Evolutionary conservation across 2,113 vertebrate species (phyloP), one percentile per base, ranked within the genome.

Genomic region (Symphodus melops): DNA sequence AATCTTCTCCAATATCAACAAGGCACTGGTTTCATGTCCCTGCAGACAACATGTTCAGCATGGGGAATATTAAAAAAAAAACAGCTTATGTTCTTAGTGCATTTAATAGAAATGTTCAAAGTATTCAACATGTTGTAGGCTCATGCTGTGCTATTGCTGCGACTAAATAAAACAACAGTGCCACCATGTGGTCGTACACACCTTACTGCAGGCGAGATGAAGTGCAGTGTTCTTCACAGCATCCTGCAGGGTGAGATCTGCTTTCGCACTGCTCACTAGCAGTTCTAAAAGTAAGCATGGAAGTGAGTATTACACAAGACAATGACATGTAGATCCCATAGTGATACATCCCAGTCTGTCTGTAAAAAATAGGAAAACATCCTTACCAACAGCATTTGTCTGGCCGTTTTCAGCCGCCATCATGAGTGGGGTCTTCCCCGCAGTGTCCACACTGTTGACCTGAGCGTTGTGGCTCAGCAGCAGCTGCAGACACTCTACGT

Each of bases 21-120:
- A 99, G 97, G 97, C 98, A 98, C 98, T 98, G 93, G 97, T 99
- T 97, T 99, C 98, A 96, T 99, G 98, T 91, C 98, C 97, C 98
- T 99, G 86, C 69, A 90, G 79, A 85, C 92, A 76, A 70, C 3
- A 68, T n/a, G 10, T 12, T 25, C 1, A 75, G 36, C 10, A 42
- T 5, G 4, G 28, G 42, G 1, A 41, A 37, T 41, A 48, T 17
- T 17, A 1, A 54, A 55, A 56, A 52, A 41, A 20, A 23, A 25
- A 25, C 4, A 33, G 28, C 28, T 33, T 33, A 33, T 33, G 28
- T 33, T 33, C 28, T 33, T 33, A 5, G 28, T 5, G 28, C 28
- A 4, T 33, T 33, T 11, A 9, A 39, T 10, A 19, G 8, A 28
- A 41, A 0, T 17, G 5, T 37, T 28, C 9, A 11, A 16, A 12